These are phyloP conservation scores for Oligia latruncula DNA, from an alignment of 2,888 invertebrate genomes.

Conservation along the genomic window DNA sequence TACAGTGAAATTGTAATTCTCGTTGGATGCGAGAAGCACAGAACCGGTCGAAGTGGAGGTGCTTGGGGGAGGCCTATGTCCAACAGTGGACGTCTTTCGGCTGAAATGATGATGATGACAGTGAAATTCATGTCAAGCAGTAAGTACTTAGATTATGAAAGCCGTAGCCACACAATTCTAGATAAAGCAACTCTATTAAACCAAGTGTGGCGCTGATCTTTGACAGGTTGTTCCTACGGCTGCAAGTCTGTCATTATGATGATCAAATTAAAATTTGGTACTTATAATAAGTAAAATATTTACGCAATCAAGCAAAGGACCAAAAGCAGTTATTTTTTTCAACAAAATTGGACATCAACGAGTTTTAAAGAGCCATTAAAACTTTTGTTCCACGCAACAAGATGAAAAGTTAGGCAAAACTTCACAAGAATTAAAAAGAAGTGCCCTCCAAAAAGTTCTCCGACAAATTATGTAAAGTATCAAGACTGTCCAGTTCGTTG, in stretches of 20 bases:
- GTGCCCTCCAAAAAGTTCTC: conserved; percentile 2
- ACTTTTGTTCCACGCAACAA: not conserved
- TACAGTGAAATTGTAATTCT: not conserved
- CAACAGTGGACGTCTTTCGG: no score
- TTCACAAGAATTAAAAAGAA: conserved; percentile 13
- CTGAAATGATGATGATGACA: no score
- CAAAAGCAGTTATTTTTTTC: no score
- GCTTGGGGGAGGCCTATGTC: no score
- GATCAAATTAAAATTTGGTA: not conserved
- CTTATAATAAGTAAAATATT: not conserved
- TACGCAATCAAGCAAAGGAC: not conserved
- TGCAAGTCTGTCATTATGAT: no score
- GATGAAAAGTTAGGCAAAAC: conserved; percentile 15
- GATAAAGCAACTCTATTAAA: not conserved
- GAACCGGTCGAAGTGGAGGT: no score
- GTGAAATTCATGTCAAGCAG: not conserved
- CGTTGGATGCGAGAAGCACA: no score
- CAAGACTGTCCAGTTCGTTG: conserved; percentile 22
- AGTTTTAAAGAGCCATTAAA: not conserved
- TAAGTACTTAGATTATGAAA: not conserved
- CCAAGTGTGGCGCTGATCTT: not conserved
- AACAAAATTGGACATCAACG: not conserved
- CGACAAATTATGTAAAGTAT: conserved; percentile 39
- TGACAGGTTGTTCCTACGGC: no score
- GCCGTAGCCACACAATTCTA: not conserved